Evolutionary conservation across 2,113 vertebrate genomes (phyloP).

Genomic region (Riparia riparia): DNA sequence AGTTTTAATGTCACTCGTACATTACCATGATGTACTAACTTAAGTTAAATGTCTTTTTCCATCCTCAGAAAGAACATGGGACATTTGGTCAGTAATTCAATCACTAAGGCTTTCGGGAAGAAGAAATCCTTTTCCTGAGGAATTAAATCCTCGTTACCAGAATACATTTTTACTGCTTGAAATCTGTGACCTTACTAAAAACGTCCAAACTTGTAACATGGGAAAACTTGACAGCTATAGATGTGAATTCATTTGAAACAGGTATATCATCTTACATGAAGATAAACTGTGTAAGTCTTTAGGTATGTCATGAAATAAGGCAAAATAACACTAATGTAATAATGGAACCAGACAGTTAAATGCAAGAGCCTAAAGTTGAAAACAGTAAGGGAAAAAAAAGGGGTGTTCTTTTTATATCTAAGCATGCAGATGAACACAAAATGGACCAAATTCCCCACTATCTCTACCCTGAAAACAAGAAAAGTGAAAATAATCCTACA

Average conservation of each 20-base stretch:
- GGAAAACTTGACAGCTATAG: background rate
- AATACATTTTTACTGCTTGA: background rate
- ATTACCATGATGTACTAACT: background rate
- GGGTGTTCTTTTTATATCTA: background rate
- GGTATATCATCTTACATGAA: background rate
- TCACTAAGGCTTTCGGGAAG: background rate
- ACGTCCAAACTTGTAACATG: background rate
- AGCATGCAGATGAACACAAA: background rate
- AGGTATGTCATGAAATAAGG: background rate
- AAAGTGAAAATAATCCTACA: background rate
- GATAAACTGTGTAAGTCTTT: background rate
- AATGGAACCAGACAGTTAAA: background rate
- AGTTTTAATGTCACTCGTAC: background rate
- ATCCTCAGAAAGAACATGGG: background rate
- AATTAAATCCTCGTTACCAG: background rate
- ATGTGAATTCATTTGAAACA: background rate
- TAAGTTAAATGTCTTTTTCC: background rate
- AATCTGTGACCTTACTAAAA: background rate
- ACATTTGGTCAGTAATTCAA: background rate
- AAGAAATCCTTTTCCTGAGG: background rate
- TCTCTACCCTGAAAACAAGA: background rate
- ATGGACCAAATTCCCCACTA: background rate
- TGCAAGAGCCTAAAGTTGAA: background rate
- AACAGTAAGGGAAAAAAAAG: background rate
- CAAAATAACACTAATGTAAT: background rate